Evolutionary conservation across 2,113 vertebrate species (phyloP), one percentile per base, ranked within the genome.

Genomic region (Pollachius pollachius): DNA sequence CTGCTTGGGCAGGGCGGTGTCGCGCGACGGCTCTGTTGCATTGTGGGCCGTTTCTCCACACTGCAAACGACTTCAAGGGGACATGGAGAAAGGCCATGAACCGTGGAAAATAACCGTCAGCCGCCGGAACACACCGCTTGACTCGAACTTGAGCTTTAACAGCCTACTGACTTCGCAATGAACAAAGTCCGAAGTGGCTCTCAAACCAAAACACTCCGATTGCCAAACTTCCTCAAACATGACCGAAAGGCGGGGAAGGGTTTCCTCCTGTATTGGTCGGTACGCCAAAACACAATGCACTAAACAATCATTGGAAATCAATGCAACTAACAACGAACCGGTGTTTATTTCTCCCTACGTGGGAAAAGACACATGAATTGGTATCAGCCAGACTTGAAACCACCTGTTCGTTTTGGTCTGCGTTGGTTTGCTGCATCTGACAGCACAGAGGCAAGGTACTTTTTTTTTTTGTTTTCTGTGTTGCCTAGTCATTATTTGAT

Each of bases 81-180:
- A 91, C 0, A 71, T 91, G 88, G 76, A 91, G 88, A 48, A 91
- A 93, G 81, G 91, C 89, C 91, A 92, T 91, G 12, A 59, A 74
- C 59, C 64, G 48, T 15, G n/a, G 61, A 54, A 67, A 6, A 6
- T 68, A 9, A 48, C 48, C 23, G 19, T 59, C 27, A 59, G 75
- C 58, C 7, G 11, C 56, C 15, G 13, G 34, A 48, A 12, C 18
- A 9, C 48, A 3, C 59, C 65, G 2, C 58, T 0, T 34, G 48
- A 54, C 52, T 71, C 3, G 67, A 59, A 61, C 76, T 66, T 72
- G 74, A 76, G 9, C 23, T 68, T 56, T 23, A 23, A 69, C 76
- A 73, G 69, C 68, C 69, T 62, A 16, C 52, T n/a, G 11, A n/a
- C 70, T 81, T 82, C 80, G 82, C 18, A 70, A 69, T 73, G 83